Evolutionary conservation across 2,113 vertebrate species (phyloP), one percentile per base, ranked within the genome.

Genomic region (Cyphomyrus plagiostoma): DNA sequence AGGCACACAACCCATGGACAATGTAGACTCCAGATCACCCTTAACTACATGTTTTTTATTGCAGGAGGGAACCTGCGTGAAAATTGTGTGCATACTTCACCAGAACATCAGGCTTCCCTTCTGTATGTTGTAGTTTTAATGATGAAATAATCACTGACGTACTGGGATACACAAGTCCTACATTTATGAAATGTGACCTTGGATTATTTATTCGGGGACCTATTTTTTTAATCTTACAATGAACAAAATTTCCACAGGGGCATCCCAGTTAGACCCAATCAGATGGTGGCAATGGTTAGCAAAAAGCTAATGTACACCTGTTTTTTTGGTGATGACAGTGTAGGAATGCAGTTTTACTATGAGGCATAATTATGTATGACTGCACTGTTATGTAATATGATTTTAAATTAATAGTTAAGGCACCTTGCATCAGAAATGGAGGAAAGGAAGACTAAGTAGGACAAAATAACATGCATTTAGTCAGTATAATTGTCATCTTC

Each of bases 401-500:
- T 83, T 89, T 89, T 26, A 89, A 56, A 58, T 13, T 42, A 82
- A 45, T 39, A 58, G 74, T 84, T 58, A 58, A 84, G 39, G 30
- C 19, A 13, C 49, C 15, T 15, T 84, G 88, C 74, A 46, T 83
- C 48, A 30, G 17, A 80, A 89, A 49, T 45, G 4, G 19, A 17
- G 84, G 83, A 50, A 50, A 50, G 26, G 48, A 3, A 52, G 84
- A 86, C 4, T 7, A 52, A 56, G 62, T 21, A 9, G 26, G 42
- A 50, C n/a, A 86, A 87, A 90, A 87, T 70, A 74, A 52, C 58
- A 50, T 46, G 42, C 45, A 77, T 90, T 74, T 90, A 88, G 87
- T 77, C 48, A 53, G 85, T 90, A 70, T n/a, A 88, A 53, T 70
- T 87, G 62, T 80, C 66, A 80, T 87, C 30, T 90, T 90, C 45